These are phyloP conservation scores for Yponomeuta plumbellus DNA, from an alignment of 2,888 invertebrate species.

Conservation along the genomic window DNA sequence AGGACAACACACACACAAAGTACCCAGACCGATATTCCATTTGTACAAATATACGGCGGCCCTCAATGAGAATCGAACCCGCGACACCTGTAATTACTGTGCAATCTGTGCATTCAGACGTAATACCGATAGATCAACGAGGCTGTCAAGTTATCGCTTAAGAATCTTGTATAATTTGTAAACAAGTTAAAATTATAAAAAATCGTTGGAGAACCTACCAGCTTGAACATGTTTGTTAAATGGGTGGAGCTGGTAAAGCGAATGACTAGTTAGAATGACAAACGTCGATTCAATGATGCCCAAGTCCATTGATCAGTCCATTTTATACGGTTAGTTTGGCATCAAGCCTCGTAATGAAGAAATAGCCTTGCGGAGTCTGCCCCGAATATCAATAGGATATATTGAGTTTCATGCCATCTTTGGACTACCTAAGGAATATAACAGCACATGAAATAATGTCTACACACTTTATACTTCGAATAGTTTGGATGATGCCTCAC, in stretches of 20 bases:
- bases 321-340: conserved; percentile 4
- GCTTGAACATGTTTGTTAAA: conserved; percentile 56
- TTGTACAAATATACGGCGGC: too few relatives aligned
- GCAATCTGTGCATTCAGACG: too few relatives aligned
- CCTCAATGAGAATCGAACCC: too few relatives aligned
- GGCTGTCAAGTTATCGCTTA: too few relatives aligned
- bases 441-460: background rate
- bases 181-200: too few relatives aligned
- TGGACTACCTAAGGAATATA: background rate
- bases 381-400: conserved; percentile 33
- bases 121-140: too few relatives aligned
- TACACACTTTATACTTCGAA: background rate
- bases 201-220: conserved; percentile 45
- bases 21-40: too few relatives aligned
- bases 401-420: background rate
- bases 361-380: conserved; percentile 39
- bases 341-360: conserved; percentile 22
- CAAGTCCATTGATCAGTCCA: background rate
- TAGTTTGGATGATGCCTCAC: background rate
- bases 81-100: too few relatives aligned
- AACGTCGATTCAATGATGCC: conserved; percentile 9
- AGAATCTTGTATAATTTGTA: too few relatives aligned
- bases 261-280: background rate
- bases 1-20: too few relatives aligned
- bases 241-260: background rate